phyloP scores from a whole-genome alignment of 2,797 vertebrate genomes.

The Epinephelus awoara region DNA sequence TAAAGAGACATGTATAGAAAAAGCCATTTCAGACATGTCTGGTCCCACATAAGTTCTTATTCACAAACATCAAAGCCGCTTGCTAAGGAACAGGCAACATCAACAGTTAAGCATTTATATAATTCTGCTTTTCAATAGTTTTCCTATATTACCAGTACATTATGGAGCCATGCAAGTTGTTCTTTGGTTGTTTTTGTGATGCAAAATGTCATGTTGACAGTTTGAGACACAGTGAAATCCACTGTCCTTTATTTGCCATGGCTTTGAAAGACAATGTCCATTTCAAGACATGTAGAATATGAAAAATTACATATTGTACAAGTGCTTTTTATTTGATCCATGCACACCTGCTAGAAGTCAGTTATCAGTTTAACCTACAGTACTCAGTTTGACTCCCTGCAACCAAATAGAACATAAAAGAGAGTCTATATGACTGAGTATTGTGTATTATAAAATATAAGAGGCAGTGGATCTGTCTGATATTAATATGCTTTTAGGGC shows the following conservation, averaged over 20 bases:
- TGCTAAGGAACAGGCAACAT: neutral
- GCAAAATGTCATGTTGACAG: neutral
- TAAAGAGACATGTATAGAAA: slow-evolving; percentile 55
- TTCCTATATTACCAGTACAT: neutral
- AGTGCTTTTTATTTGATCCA: neutral
- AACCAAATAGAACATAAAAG: neutral
- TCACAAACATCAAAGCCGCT: slow-evolving; percentile 12
- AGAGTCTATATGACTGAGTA: slow-evolving; percentile 11
- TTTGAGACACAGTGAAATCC: slow-evolving; percentile 10
- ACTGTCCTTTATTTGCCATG: accelerated
- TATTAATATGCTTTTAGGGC: slow-evolving; percentile 50
- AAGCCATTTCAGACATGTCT: slow-evolving; percentile 36
- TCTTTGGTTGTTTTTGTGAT: neutral
- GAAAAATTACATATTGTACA: neutral
- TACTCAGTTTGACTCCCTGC: slow-evolving; percentile 8
- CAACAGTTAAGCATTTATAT: slow-evolving; percentile 7
- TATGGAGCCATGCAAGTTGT: too few relatives aligned
- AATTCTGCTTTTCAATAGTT: neutral
- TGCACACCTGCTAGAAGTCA: neutral
- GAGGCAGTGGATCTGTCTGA: slow-evolving; percentile 23
- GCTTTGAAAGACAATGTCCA: neutral
- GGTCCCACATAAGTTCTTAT: slow-evolving; percentile 17
- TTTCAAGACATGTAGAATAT: slow-evolving; percentile 4
- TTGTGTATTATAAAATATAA: slow-evolving; percentile 17
- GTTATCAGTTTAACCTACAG: neutral